Evolutionary conservation across 2,797 vertebrate genomes (phyloP).

Genomic region (Propithecus deckenii): DNA sequence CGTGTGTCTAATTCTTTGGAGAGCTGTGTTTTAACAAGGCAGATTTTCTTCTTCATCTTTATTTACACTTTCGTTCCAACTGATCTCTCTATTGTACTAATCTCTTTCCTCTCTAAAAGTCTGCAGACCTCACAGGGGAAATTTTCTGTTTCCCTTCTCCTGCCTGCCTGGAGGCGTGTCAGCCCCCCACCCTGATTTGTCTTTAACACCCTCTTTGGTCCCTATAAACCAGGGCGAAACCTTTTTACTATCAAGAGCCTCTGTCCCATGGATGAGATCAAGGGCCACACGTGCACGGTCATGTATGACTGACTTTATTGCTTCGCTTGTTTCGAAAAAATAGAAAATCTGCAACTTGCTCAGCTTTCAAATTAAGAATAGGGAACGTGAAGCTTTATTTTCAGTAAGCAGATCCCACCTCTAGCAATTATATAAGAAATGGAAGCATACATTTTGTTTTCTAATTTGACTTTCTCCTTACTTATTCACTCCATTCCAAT

Average conservation of each 20-base stretch:
- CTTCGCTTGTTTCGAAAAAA: constrained; percentile 39
- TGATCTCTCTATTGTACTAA: neutral
- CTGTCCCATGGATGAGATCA: neutral
- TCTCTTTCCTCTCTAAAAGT: neutral
- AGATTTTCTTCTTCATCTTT: constrained; percentile 7
- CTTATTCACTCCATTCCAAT: neutral
- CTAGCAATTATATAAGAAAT: neutral
- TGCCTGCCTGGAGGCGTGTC: neutral
- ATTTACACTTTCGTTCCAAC: neutral
- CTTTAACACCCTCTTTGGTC: constrained; percentile 27
- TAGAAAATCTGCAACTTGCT: neutral
- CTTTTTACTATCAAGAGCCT: neutral
- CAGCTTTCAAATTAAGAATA: constrained; percentile 24
- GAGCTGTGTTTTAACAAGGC: neutral
- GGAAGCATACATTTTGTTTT: neutral
- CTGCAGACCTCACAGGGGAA: neutral
- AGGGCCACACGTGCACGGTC: neutral
- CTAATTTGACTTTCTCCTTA: constrained; percentile 52
- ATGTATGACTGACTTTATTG: neutral
- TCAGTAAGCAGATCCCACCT: constrained; percentile 14
- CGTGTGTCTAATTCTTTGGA: neutral
- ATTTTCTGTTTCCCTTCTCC: neutral
- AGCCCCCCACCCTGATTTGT: neutral
- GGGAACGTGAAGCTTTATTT: neutral
- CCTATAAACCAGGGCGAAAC: neutral